phyloP scores from a whole-genome alignment of 2,797 vertebrate species.

The Forpus xanthops region DNA sequence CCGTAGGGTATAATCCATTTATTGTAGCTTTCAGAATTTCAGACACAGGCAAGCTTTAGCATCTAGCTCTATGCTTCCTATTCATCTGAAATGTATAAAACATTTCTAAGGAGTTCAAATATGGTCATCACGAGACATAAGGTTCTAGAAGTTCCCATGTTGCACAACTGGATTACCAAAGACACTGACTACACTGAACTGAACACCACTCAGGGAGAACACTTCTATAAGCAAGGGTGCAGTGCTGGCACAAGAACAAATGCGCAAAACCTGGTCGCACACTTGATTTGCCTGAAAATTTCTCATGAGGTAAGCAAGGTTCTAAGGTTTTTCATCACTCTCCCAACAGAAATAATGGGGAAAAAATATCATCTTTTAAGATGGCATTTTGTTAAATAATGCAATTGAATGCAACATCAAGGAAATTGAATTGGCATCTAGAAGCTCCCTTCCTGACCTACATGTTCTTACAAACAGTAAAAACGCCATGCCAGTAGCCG shows the following conservation, averaged over 20 bases:
- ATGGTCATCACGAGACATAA: not conserved
- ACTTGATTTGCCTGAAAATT: not conserved
- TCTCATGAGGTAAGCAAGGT: not conserved
- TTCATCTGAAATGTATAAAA: not conserved
- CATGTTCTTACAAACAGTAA: not conserved
- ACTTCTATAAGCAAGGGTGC: not conserved
- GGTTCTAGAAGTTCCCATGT: not conserved
- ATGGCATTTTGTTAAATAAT: not conserved
- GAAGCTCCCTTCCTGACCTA: not conserved
- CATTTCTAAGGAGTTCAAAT: not conserved
- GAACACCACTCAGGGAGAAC: not conserved
- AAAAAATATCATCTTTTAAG: not conserved
- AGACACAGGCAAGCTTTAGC: not conserved
- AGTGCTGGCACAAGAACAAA: not conserved
- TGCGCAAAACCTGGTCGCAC: not conserved
- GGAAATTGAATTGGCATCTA: not conserved
- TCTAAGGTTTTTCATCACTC: not conserved
- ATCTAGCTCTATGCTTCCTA: not conserved
- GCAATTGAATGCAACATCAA: conserved; percentile 8
- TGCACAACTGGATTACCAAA: not conserved
- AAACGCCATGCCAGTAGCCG: conserved; percentile 11
- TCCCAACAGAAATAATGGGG: not conserved
- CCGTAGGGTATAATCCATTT: not conserved
- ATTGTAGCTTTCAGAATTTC: not conserved
- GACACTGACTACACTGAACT: not conserved